Evolutionary conservation across 35 echinoderm and acorn worm genomes (phyloP).

Genomic region (Anneissia japonica): DNA sequence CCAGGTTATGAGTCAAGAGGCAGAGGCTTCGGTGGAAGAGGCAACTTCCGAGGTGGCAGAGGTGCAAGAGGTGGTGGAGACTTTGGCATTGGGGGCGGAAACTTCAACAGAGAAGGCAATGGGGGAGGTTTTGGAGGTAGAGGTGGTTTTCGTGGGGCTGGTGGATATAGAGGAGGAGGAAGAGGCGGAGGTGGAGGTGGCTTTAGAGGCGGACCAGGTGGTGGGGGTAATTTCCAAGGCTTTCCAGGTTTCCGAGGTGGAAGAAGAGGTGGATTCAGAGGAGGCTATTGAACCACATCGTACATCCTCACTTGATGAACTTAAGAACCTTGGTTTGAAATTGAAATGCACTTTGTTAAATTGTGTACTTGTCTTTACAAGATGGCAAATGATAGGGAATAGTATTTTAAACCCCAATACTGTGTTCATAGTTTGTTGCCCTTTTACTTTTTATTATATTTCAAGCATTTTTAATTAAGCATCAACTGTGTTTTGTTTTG

Average conservation of each 20-base stretch:
- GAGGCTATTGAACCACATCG: too few relatives aligned
- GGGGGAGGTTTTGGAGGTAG: not conserved
- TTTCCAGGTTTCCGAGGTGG: not conserved
- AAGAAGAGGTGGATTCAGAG: not conserved
- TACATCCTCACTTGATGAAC: too few relatives aligned
- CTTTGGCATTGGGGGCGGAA: not conserved
- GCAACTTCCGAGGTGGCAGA: conserved; percentile 20
- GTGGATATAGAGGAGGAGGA: conserved; percentile 11
- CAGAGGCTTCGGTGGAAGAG: conserved; percentile 9
- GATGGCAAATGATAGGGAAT: too few relatives aligned
- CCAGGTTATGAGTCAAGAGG: conserved; percentile 15
- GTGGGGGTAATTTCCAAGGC: not conserved
- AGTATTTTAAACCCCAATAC: too few relatives aligned
- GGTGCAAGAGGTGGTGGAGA: not conserved
- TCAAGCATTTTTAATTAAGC: too few relatives aligned
- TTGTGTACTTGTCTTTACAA: too few relatives aligned
- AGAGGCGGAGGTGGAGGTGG: conserved; percentile 7
- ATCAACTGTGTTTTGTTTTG: too few relatives aligned
- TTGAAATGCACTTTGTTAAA: too few relatives aligned
- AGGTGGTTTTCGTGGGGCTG: not conserved
- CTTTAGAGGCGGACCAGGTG: not conserved
- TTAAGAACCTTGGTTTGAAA: too few relatives aligned
- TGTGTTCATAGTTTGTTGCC: too few relatives aligned
- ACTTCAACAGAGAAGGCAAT: not conserved
- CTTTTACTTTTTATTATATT: too few relatives aligned